These are phyloP conservation scores for Ceratosolen fusciceps DNA, from an alignment of 1,140 invertebrate genomes.

Conservation along the genomic window DNA sequence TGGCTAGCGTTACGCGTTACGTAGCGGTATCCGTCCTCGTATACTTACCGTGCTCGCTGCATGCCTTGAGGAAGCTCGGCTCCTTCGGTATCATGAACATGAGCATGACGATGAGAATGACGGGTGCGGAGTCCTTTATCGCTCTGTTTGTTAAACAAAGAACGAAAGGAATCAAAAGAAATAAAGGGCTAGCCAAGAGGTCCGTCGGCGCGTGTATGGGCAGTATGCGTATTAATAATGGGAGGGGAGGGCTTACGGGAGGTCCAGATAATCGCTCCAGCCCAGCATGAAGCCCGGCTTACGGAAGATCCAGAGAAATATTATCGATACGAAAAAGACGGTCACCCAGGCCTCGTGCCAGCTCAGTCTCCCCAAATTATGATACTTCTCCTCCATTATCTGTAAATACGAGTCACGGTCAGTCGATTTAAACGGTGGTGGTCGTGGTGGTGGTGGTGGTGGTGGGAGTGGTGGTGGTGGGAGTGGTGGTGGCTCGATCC, in stretches of 20 bases:
- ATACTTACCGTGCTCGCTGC: conserved; percentile 63
- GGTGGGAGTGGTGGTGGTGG: too few species aligned
- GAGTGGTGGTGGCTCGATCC: too few species aligned
- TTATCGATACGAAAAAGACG: conserved; percentile 82
- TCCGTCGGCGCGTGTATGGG: too few species aligned
- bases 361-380: conserved; percentile 81
- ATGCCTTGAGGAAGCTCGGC: conserved; percentile 77
- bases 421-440: too few species aligned
- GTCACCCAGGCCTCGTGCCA: conserved; percentile 85
- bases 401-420: too few species aligned
- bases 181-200: neutral
- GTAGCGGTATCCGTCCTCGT: too few species aligned
- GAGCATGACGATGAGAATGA: conserved; percentile 82
- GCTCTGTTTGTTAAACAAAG: conserved; percentile 67
- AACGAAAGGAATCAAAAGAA: too few species aligned
- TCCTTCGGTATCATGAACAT: conserved; percentile 85
- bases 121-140: conserved; percentile 84
- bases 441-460: too few species aligned
- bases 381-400: conserved; percentile 79
- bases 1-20: too few species aligned
- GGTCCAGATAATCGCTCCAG: conserved; percentile 76
- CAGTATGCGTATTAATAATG: too few species aligned
- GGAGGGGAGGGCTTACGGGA: conserved; percentile 63
- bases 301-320: conserved; percentile 87
- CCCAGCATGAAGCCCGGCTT: conserved; percentile 84